Conservation (phyloP, 2,113 vertebrate species). For the Carassius auratus region DNA sequence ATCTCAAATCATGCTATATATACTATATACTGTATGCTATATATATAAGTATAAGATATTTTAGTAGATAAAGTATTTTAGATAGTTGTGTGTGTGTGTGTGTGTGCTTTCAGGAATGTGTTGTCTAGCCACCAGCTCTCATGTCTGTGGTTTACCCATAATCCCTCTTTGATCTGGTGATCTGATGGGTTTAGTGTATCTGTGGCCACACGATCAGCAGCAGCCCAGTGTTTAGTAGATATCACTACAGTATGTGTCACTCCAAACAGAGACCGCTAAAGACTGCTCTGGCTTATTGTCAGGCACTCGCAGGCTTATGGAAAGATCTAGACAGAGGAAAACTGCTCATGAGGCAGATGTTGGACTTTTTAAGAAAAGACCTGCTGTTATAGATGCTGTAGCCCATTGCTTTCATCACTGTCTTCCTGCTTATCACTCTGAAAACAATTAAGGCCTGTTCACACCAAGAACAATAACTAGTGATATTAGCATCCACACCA, state of each 20-base stretch:
- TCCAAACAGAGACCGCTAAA: conserved; percentile 62
- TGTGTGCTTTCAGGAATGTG: too few relatives aligned
- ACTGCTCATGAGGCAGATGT: conserved; percentile 12
- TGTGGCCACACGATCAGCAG: conserved; percentile 77
- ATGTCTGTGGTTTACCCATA: conserved; percentile 79
- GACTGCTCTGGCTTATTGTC: conserved; percentile 64
- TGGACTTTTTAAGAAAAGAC: conserved; percentile 1
- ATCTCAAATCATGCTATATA: too few relatives aligned
- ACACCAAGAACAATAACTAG: too few relatives aligned
- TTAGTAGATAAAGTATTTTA: too few relatives aligned
- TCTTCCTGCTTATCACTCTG: not conserved
- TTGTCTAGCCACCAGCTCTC: conserved; percentile 55
- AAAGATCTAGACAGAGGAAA: not conserved
- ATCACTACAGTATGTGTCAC: conserved; percentile 72
- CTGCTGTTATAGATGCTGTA: not conserved
- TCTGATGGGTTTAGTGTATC: conserved; percentile 78
- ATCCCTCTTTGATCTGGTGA: conserved; percentile 80
- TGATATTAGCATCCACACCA: too few relatives aligned
- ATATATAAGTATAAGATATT: too few relatives aligned
- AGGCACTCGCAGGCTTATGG: conserved; percentile 6
- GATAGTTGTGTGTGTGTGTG: too few relatives aligned
- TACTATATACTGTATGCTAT: too few relatives aligned
- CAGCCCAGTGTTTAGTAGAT: conserved; percentile 77
- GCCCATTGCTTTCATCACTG: not conserved
- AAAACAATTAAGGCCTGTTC: too few relatives aligned